Evolutionary conservation across 2,888 invertebrate species (phyloP), one percentile per base, ranked within the genome.

Genomic region (Ctenicera cuprea): DNA sequence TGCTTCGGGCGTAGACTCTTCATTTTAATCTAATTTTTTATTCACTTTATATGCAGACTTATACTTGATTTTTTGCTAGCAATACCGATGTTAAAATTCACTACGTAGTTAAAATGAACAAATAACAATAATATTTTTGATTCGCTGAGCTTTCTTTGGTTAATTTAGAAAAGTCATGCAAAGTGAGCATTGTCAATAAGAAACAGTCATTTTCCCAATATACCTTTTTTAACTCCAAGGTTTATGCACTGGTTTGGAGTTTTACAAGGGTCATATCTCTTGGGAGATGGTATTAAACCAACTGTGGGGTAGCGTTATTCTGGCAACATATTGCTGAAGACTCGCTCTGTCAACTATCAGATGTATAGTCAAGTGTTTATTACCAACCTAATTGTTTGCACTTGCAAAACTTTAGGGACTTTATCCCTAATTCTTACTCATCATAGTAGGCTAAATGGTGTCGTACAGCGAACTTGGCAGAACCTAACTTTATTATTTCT

Each of bases 11-110:
- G 74, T 74, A 69, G 73, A 74, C 75, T 77, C 74, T 77, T 77
- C 79, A 77, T 79, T 77, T 78, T 80, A 80, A 79, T 77, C 75
- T 73, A 66, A 70, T 70, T 71, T 67, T 75, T 75, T 26, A 74
- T 74, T 74, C 70, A 61, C 66, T 70, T 70, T 70, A 65, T 62
- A 33, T 22, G 22, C n/a, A 26, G 48, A 18, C 61, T 57, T 57
- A 54, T 30, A 57, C 18, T 57, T 20, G 41, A 50, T 61, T 52
- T 57, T 59, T 59, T 68, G 26, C 57, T 14, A 5, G n/a, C 7
- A 38, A 14, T 45, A n/a, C 7, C 14, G 2, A 2, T 26, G 26
- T 26, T 3, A 3, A 26, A 26, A 26, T 26, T 3, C 5, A 26
- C 26, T 26, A n/a, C n/a, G n/a, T n/a, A n/a, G n/a, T n/a, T n/a